phyloP scores from a whole-genome alignment of 2,888 invertebrate species.

The Pollenia labialis region DNA sequence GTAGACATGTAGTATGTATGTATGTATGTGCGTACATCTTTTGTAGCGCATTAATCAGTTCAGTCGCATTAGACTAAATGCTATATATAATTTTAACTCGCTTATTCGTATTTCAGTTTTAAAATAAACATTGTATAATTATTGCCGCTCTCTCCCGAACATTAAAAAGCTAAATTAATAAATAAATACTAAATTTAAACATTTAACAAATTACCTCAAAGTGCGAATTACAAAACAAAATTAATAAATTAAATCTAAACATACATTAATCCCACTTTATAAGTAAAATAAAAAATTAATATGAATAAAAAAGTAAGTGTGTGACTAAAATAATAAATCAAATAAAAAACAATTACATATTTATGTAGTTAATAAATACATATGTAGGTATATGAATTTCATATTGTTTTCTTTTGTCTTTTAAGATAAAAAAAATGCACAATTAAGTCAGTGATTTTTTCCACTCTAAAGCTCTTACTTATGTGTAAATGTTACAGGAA shows the following conservation, averaged over 20 bases:
- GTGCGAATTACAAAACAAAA: neutral
- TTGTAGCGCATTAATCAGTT: conserved; percentile 57
- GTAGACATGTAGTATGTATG: conserved; percentile 2
- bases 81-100: conserved; percentile 69
- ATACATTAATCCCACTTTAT: neutral
- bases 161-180: conserved; percentile 6
- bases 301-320: conserved; percentile 68
- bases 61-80: conserved; percentile 43
- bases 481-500: no score
- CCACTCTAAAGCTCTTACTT: no score
- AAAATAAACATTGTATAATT: conserved; percentile 45
- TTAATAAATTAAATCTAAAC: neutral
- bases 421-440: no score
- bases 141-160: conserved; percentile 19
- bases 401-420: no score
- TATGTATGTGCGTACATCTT: conserved; percentile 7
- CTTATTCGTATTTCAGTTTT: conserved; percentile 66
- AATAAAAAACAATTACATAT: neutral
- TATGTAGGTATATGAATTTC: no score
- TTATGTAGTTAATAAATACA: neutral
- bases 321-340: neutral
- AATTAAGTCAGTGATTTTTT: no score
- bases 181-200: neutral
- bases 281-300: conserved; percentile 17
- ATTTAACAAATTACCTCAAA: neutral